Base-by-base conservation (phyloP, 2,888 invertebrate genomes). In the Plagodis pulveraria region DNA sequence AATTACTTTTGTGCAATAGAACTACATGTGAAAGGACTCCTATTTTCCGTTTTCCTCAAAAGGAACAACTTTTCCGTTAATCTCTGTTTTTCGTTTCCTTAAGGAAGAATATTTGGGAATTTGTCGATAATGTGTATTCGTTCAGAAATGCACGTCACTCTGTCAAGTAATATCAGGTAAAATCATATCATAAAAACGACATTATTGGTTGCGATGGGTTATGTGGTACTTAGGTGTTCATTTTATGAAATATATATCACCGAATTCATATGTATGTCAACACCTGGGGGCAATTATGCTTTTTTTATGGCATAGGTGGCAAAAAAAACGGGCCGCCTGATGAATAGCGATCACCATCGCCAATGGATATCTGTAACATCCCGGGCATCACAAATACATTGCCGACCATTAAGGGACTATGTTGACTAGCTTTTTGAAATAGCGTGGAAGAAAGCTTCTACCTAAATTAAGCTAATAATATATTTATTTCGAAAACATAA, bases 1-100 rank as follows among this genome's bases (percentile, higher is more conserved):
- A 61, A 66, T 68, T 63, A 58, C 59, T 61, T 67, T 67, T 65
- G 66, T 71, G 56, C 46, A 65, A 61, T 58, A 63, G 52, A 61
- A 56, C 60, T 56, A 57, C 58, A 59, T 43, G 63, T 47, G 50
- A 63, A 54, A 53, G 60, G 43, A 42, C 46, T 50, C 52, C 54
- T 11, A 11, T 12, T 43, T 56, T 51, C 43, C 43, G 51, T 62
- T 65, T 67, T 62, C 62, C 59, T 46, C 43, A 52, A 63, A 45
- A 56, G 41, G 47, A 54, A 59, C 53, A 55, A 45, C 44, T 52
- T 56, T 50, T 40, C 43, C 35, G 38, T 44, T 44, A 60, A 58
- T 62, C 59, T 60, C 35, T 56, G 50, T 56, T 51, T 51, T 44
- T 44, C 11, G 12, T 42, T 50, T 46, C 22, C 32, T 47, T 53